A percentile compares a stretch with the other conserved stretches of the same genome.
These are phyloP conservation scores for Falco punctatus DNA, from an alignment of 2,113 vertebrate species.

Conservation along the genomic window DNA sequence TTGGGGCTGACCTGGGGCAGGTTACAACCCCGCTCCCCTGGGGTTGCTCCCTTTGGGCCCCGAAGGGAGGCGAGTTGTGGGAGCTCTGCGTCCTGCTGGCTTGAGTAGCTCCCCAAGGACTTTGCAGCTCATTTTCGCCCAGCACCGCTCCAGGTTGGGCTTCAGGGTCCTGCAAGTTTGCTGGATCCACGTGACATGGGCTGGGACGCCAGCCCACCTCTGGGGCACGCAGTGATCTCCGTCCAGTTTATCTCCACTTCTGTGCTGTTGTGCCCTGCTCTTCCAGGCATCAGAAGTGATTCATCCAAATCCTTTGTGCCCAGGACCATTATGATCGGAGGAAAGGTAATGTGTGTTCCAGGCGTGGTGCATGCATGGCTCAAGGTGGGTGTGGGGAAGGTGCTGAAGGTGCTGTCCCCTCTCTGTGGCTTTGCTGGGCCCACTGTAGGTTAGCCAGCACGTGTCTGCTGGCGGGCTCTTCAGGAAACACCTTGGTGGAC, in stretches of 20 bases:
- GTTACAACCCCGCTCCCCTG: not conserved
- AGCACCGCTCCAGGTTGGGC: not conserved
- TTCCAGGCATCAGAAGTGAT: slow-evolving; percentile 86
- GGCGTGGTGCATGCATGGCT: accelerated
- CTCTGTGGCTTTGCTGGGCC: not conserved
- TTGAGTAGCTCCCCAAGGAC: not conserved
- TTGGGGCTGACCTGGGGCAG: not conserved
- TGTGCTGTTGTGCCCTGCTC: not conserved
- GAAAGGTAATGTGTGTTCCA: slow-evolving; percentile 76
- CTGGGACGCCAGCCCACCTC: not conserved
- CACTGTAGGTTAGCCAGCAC: not conserved
- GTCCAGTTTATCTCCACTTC: not conserved
- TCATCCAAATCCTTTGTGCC: slow-evolving; percentile 84
- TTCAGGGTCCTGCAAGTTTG: not conserved
- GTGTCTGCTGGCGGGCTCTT: not conserved
- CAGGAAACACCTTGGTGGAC: not conserved
- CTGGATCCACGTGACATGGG: not conserved
- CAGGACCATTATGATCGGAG: slow-evolving; percentile 88
- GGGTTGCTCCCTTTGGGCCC: not conserved
- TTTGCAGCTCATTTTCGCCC: not conserved
- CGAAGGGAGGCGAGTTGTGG: not conserved
- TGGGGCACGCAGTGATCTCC: not conserved
- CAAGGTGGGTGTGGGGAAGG: not conserved
- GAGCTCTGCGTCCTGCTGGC: not conserved
- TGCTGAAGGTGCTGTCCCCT: not conserved